Evolutionary conservation across 2,888 invertebrate genomes (phyloP).

Genomic region (Eurois occulta): DNA sequence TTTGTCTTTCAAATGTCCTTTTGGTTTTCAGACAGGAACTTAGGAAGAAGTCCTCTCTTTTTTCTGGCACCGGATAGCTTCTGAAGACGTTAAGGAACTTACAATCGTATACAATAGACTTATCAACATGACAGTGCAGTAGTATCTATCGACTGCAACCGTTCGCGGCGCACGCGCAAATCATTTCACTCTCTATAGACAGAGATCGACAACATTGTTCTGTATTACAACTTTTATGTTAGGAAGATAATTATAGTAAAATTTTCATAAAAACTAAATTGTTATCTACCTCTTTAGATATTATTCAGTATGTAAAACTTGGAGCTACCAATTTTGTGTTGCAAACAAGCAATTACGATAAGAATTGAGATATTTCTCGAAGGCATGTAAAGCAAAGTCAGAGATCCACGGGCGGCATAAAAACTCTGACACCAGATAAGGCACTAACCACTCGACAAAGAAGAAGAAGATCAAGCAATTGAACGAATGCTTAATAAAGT

Average conservation of each 20-base stretch:
- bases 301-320: neutral
- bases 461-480: no score
- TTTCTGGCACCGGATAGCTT: neutral
- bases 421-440: no score
- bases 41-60: neutral
- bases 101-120: constrained; percentile 13
- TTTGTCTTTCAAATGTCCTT: neutral
- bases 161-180: constrained; percentile 75
- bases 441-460: no score
- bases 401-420: no score
- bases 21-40: neutral
- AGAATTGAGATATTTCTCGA: no score
- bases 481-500: neutral
- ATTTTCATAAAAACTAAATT: neutral
- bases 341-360: neutral
- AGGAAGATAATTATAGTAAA: no score
- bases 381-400: no score
- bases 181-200: constrained; percentile 89
- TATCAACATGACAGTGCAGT: constrained; percentile 44
- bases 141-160: constrained; percentile 69
- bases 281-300: neutral
- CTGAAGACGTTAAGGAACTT: neutral
- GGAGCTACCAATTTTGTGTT: neutral
- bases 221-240: neutral
- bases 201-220: constrained; percentile 75